Base-by-base conservation (phyloP, 2,888 invertebrate genomes). In the Sisyra nigra region DNA sequence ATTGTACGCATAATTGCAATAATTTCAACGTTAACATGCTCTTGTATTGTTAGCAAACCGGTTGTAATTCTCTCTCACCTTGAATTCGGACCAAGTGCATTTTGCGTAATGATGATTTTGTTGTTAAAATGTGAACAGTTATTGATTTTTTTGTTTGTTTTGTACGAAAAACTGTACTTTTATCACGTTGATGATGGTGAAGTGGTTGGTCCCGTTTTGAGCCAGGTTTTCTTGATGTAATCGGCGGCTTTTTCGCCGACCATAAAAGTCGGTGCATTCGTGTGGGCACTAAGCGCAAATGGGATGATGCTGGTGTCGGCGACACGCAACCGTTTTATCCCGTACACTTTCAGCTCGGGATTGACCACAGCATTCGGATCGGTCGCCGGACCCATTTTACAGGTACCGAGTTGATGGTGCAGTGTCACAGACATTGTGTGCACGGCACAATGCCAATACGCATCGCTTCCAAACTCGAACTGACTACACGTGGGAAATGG, bases 221-320 rank as follows among this genome's bases (percentile, higher is more conserved):
- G 57, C 67, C 67, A 68, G 6, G 55, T 55, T 42, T 56, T 49
- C 49, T 68, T 69, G 4, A 70, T 65, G 54, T 69, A 56, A 51
- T 69, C 72, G 0, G 72, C 59, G 0, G 65, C 68, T 49, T 71
- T 72, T 50, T 74, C 73, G 1, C 67, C 73, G 2, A 73, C 63
- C 72, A 72, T 72, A 43, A 61, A 63, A 36, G 67, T 61, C 0
- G 66, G 67, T 0, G 67, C 69, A 38, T 67, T 69, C 0, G 66
- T 62, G 49, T 73, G 71, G 0, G 69, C 72, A 0, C 64, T 62
- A 1, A 68, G 57, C 29, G 71, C 62, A 4, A 57, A 49, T 0
- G 73, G 74, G 56, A 74, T 71, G 7, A 74, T 56, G 41, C 72
- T 71, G 2, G 67, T 69, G 49, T 74, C 74, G 2, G 63, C 65